Conservation (phyloP, 2,113 vertebrate species). For the Hippocampus mohnikei region DNA sequence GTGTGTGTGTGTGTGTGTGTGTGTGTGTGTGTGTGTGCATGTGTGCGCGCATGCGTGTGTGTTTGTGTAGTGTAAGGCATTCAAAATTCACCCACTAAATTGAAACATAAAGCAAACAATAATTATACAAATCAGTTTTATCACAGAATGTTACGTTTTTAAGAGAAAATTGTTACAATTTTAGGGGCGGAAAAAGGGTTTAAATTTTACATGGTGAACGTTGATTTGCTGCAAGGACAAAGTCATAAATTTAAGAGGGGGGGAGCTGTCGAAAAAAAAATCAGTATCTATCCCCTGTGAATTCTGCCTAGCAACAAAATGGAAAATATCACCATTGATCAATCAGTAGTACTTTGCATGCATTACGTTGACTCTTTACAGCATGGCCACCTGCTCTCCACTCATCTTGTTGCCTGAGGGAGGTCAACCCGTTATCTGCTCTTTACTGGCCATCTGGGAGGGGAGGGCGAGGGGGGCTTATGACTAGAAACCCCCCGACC, state of each 20-base stretch:
- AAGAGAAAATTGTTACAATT: too few relatives aligned
- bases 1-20: too few relatives aligned
- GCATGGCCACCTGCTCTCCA: not conserved
- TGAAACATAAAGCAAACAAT: too few relatives aligned
- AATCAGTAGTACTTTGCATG: not conserved
- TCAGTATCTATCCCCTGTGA: not conserved
- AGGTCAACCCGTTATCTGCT: not conserved
- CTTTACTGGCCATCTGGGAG: conserved; percentile 2
- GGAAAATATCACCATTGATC: not conserved
- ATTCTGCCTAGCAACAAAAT: not conserved
- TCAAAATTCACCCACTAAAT: too few relatives aligned
- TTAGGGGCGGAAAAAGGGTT: too few relatives aligned
- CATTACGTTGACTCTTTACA: not conserved
- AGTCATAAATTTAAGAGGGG: too few relatives aligned
- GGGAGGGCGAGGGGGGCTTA: not conserved
- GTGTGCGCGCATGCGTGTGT: too few relatives aligned
- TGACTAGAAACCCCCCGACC: not conserved
- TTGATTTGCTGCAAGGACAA: conserved; percentile 12
- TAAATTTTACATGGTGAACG: not conserved
- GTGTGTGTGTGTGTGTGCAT: too few relatives aligned
- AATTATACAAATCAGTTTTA: too few relatives aligned
- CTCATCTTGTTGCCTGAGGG: not conserved
- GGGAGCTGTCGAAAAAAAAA: too few relatives aligned
- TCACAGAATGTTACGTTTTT: too few relatives aligned
- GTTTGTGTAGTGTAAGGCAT: too few relatives aligned